phyloP scores from a whole-genome alignment of 2,113 vertebrate species.

The Sardina pilchardus region DNA sequence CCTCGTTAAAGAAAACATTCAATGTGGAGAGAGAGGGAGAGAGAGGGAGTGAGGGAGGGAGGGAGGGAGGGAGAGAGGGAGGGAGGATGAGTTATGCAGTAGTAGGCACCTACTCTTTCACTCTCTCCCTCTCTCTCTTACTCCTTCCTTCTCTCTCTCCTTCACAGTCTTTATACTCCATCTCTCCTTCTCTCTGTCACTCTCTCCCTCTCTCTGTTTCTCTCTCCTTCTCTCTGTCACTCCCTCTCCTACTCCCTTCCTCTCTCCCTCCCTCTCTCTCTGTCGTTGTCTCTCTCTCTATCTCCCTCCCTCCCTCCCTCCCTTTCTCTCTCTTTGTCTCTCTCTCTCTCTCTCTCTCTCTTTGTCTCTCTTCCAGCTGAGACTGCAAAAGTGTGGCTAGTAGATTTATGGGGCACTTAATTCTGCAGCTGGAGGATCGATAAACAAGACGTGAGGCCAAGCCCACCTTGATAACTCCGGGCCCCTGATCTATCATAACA shows the following conservation, averaged over 20 bases:
- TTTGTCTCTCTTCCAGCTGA: slow-evolving; percentile 45
- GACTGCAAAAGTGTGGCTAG: slow-evolving; percentile 52
- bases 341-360: not conserved
- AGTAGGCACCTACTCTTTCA: slow-evolving; percentile 22
- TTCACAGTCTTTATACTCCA: not conserved
- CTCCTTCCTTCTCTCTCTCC: not conserved
- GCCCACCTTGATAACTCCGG: slow-evolving; percentile 62
- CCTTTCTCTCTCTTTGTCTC: not conserved
- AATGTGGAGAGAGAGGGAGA: not conserved
- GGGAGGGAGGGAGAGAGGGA: too few relatives aligned
- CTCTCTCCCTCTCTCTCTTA: slow-evolving; percentile 16
- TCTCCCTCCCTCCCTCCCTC: not conserved
- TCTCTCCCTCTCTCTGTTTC: not conserved
- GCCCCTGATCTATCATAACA: slow-evolving; percentile 61
- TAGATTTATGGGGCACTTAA: slow-evolving; percentile 67
- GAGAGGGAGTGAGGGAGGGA: too few relatives aligned
- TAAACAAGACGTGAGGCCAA: slow-evolving; percentile 63
- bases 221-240: not conserved
- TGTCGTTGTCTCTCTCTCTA: not conserved
- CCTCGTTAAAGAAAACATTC: slow-evolving; percentile 19
- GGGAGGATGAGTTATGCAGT: slow-evolving; percentile 48
- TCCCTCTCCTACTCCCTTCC: not conserved
- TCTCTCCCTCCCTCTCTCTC: not conserved
- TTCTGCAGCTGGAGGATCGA: slow-evolving; percentile 61
- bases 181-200: not conserved